Conservation (phyloP, 2,797 vertebrate genomes). For the Tokudaia tokunoshimensis region DNA sequence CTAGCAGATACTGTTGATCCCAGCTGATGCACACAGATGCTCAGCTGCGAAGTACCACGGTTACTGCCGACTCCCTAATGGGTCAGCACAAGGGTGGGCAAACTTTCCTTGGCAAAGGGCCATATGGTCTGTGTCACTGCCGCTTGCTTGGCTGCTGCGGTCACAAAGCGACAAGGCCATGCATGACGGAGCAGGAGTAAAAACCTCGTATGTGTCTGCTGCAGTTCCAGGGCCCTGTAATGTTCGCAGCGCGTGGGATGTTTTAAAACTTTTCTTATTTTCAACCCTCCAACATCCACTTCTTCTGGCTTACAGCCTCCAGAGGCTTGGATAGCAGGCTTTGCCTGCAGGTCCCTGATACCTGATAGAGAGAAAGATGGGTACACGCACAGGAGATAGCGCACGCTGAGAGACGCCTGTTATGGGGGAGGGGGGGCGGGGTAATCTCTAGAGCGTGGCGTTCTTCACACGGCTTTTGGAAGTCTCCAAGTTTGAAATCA, state of each 20-base stretch:
- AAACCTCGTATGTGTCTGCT: neutral
- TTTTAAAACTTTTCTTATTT: neutral
- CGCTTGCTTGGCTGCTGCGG: neutral
- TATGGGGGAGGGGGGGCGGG: neutral
- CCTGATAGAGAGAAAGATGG: neutral
- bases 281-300: neutral
- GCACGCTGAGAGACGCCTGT: neutral
- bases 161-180: neutral
- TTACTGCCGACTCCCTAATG: neutral
- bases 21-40: neutral
- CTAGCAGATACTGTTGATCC: neutral
- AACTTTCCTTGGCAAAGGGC: constrained; percentile 15
- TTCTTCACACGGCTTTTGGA: neutral
- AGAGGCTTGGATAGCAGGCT: neutral
- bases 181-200: neutral
- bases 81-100: neutral
- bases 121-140: neutral
- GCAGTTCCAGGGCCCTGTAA: neutral
- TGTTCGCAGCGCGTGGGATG: neutral
- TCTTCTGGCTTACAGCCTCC: neutral
- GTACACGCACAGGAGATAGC: neutral
- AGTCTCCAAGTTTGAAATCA: neutral
- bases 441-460: neutral
- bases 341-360: neutral
- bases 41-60: neutral